These are phyloP conservation scores for Pachyseris speciosa DNA, from an alignment of 64 coral and sea anemone genomes.

Conservation along the genomic window DNA sequence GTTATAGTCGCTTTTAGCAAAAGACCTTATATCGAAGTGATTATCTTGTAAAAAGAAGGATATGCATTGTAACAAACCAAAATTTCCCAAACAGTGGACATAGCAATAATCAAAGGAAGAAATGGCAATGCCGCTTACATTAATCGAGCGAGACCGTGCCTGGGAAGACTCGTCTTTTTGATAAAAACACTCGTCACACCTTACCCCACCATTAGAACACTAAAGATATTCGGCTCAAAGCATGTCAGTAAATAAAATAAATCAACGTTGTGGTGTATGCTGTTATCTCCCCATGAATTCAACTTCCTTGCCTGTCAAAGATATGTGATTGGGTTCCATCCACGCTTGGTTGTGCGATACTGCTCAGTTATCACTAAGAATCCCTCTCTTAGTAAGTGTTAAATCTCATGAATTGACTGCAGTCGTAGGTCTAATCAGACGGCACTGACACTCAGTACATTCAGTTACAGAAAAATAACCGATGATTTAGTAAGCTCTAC, in stretches of 20 bases:
- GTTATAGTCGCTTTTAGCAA: neutral
- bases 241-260: conserved; percentile 45
- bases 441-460: too few relatives aligned
- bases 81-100: neutral
- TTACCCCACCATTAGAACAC: neutral
- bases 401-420: too few relatives aligned
- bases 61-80: neutral
- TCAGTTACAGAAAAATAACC: too few relatives aligned
- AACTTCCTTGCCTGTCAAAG: neutral
- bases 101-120: neutral
- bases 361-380: too few relatives aligned
- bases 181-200: neutral
- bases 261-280: conserved; percentile 26
- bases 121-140: neutral
- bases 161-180: conserved; percentile 2
- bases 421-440: too few relatives aligned
- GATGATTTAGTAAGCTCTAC: too few relatives aligned
- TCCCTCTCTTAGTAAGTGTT: too few relatives aligned
- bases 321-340: too few relatives aligned
- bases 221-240: neutral
- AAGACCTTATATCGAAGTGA: neutral
- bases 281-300: neutral
- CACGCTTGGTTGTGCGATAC: too few relatives aligned
- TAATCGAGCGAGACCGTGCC: neutral
- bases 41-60: neutral